Conservation (phyloP, 2,113 vertebrate species). For the Cyanoderma ruficeps region DNA sequence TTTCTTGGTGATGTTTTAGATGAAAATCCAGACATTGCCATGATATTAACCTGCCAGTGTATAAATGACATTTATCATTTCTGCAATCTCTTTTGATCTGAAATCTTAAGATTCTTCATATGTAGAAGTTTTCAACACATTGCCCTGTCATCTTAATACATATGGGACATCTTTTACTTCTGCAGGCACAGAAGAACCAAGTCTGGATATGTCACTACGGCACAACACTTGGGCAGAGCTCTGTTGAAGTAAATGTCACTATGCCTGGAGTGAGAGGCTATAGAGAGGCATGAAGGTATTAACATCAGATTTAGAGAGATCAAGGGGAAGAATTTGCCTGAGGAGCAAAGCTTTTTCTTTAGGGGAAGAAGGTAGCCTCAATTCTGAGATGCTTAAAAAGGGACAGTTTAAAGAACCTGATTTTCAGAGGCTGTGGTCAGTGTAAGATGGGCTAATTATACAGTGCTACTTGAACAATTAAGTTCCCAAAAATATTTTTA, state of each 20-base stretch:
- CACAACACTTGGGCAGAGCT: conserved; percentile 36
- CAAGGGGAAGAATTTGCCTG: conserved; percentile 47
- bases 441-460: neutral
- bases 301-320: conserved; percentile 53
- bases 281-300: conserved; percentile 46
- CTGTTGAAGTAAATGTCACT: conserved; percentile 65
- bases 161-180: conserved; percentile 36
- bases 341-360: conserved; percentile 28
- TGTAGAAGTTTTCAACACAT: conserved; percentile 42
- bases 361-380: conserved; percentile 22
- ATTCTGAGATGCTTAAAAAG: neutral
- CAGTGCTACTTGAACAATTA: neutral
- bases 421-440: neutral
- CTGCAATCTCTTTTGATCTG: conserved; percentile 42
- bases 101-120: conserved; percentile 48
- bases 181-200: conserved; percentile 55
- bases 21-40: conserved; percentile 33
- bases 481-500: neutral
- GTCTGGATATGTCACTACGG: conserved; percentile 43
- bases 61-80: conserved; percentile 67
- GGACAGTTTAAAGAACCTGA: neutral
- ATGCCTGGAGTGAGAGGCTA: conserved; percentile 47
- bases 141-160: conserved; percentile 55
- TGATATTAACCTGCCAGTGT: conserved; percentile 27
- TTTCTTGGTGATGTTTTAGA: neutral